Evolutionary conservation across 2,888 invertebrate genomes (phyloP), one percentile per base, ranked within the genome.

Genomic region (Drosophila anomalata): DNA sequence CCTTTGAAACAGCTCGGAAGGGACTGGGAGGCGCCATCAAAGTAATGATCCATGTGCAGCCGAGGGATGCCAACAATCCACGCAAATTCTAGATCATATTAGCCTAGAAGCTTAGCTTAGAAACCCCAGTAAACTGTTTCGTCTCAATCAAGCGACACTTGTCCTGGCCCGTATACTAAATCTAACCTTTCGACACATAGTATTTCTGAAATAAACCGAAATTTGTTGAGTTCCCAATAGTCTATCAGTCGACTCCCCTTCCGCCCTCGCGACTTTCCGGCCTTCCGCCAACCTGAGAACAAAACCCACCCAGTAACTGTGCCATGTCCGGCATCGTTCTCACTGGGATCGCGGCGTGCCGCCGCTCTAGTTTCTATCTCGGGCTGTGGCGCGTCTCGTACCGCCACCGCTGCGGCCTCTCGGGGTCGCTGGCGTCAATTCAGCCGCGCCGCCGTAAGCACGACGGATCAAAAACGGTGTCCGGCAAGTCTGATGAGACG

Each of bases 31-130:
- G 94, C 61, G 94, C 96, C 0, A 96, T 98, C 86, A 98, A 98
- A 92, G 96, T 98, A 77, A 96, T 98, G 94, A 97, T 98, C 60
- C 96, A 97, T 89, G 93, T 94, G 1, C 93, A 93, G 79, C 93
- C 93, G 0, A 82, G 92, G 6, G 91, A 94, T 76, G 71, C 92
- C n/a, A 94, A 94, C 83, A 94, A 94, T 74, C 79, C 85, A 12
- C 56, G 62, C 8, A 78, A 86, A 50, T 84, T 79, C 66, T 88
- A 69, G 56, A 33, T 17, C 4, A 14, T 12, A 33, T 33, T 44
- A 26, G 24, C 14, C 44, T 24, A 26, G 14, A 8, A 39, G 26
- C 53, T 39, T 29, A 62, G 63, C n/a, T 44, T 65, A 46, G 22
- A 65, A 42, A 51, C 51, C 65, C 1, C 12, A 68, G 70, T 73